Base-by-base conservation (phyloP, 2,113 vertebrate species). In the Rana temporaria region DNA sequence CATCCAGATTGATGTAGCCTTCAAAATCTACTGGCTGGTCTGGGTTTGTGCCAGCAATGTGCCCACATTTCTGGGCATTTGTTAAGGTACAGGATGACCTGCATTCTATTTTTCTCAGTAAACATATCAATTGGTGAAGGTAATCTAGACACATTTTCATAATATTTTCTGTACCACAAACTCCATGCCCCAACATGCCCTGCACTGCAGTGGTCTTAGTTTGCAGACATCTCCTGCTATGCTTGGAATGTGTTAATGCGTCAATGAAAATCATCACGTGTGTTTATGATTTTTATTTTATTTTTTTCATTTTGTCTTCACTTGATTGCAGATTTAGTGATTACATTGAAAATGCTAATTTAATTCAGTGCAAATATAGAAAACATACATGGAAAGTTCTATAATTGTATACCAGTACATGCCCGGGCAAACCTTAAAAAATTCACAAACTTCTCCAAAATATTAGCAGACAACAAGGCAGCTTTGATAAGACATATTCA, bases 261-360 rank as follows among this genome's bases (percentile, higher is more conserved):
- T 60, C 71, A 75, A 62, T 60, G 72, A 42, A 75, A 22, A 38
- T 60, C 19, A 56, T 22, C 22, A 3, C 68, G 22, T 48, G n/a
- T 42, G 12, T 12, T 20, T 42, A 30, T 65, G 17, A 34, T 34
- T 0, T 6, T 42, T 38, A 6, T 38, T 42, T 20, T 20, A n/a
- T n/a, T n/a, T n/a, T n/a, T n/a, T n/a, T n/a, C n/a, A n/a, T 68
- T 68, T 19, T 66, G 30, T 48, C 42, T 3, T 48, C 11, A 48
- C 42, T 48, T 48, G 12, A 48, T 12, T 48, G 42, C 42, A 2
- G 12, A 48, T 48, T 12, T 6, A 48, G 42, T 48, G 42, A 48
- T 48, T 48, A 48, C 42, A 48, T 48, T 11, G 8, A 14, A 48
- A 48, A 48, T 48, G 12, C 42, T 9, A 48, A 48, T 48, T 48